Conservation (phyloP, 1,140 invertebrate species). For the Drosophila mauritiana region DNA sequence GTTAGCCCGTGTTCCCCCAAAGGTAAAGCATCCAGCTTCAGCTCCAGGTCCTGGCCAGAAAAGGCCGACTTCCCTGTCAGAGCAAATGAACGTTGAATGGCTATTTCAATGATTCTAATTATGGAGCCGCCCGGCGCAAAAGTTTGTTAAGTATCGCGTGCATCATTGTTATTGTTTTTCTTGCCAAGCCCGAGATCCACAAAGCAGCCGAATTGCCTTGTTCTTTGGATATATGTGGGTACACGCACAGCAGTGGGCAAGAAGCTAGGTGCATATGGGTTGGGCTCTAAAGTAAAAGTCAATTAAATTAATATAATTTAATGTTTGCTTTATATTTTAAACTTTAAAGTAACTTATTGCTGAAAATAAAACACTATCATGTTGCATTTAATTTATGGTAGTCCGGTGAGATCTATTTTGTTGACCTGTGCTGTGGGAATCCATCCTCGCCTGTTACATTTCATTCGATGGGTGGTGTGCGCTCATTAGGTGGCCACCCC, state of each 20-base stretch:
- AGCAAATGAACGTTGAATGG: constrained; percentile 65
- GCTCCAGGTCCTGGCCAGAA: not conserved
- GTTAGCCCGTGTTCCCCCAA: not conserved
- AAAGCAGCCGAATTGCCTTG: constrained; percentile 28
- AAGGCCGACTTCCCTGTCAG: constrained; percentile 8
- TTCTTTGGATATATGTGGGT: not conserved
- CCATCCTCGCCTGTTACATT: constrained; percentile 40
- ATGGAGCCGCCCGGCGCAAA: constrained; percentile 65
- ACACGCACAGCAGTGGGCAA: not conserved
- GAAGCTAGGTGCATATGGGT: not conserved
- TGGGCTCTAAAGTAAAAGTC: too few relatives aligned
- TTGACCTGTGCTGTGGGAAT: constrained; percentile 8
- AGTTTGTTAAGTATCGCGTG: constrained; percentile 80
- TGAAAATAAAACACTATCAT: not conserved
- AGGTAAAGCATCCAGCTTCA: not conserved
- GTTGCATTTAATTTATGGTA: too few relatives aligned
- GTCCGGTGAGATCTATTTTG: too few relatives aligned
- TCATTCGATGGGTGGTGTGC: constrained; percentile 65
- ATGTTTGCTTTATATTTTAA: too few relatives aligned
- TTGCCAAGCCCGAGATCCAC: constrained; percentile 17
- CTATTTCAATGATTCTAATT: constrained; percentile 81
- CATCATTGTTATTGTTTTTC: constrained; percentile 78
- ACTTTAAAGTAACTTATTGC: not conserved
- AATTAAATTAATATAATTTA: too few relatives aligned
- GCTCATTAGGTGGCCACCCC: constrained; percentile 65